These are phyloP conservation scores for Leuciscus idus DNA, from an alignment of 2,113 vertebrate species.

Conservation along the genomic window DNA sequence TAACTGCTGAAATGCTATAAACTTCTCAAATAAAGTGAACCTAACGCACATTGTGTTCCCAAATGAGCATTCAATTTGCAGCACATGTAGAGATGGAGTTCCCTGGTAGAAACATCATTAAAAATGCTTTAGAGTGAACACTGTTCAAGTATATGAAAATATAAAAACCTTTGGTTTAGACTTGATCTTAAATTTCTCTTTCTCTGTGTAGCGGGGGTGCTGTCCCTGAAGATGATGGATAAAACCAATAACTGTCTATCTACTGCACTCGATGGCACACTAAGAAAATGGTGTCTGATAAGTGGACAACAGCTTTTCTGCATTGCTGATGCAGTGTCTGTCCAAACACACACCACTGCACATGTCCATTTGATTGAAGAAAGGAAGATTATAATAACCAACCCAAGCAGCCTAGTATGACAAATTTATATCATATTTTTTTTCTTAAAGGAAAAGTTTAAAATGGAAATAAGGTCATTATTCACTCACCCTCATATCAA, in stretches of 20 bases:
- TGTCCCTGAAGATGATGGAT: conserved; percentile 65
- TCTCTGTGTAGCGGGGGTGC: conserved; percentile 71
- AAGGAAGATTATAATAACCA: conserved; percentile 63
- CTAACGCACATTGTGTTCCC: no score
- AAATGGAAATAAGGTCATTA: not conserved
- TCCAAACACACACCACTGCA: conserved; percentile 57
- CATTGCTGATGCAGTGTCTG: conserved; percentile 61
- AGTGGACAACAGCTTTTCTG: conserved; percentile 72
- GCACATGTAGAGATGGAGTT: no score
- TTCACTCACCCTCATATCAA: not conserved
- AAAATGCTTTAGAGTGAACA: not conserved
- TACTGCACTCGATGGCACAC: conserved; percentile 73
- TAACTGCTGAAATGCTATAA: no score
- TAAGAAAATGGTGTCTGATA: conserved; percentile 76
- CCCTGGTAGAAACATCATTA: no score
- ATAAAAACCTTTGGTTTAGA: not conserved
- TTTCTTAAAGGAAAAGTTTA: not conserved
- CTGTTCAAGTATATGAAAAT: not conserved
- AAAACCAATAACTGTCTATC: conserved; percentile 72
- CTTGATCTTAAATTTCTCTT: not conserved
- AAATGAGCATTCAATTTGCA: no score
- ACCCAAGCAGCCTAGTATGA: conserved; percentile 73
- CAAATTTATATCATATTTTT: not conserved
- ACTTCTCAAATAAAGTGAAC: no score
- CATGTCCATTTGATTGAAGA: conserved; percentile 71